Evolutionary conservation across 2,888 invertebrate genomes (phyloP).

Genomic region (Bellardia bayeri): DNA sequence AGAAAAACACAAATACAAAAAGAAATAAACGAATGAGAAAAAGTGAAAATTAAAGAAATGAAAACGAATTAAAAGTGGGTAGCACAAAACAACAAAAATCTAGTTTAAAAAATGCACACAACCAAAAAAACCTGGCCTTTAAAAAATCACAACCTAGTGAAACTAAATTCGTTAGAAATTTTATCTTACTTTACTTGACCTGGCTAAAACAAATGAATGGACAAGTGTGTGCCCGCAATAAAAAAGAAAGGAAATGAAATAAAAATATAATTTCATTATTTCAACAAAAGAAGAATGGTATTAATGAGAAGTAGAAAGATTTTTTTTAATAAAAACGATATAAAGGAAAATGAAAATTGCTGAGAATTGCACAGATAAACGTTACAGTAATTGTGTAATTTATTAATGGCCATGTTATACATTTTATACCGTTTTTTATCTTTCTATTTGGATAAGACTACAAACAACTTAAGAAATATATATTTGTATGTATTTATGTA

Average conservation of each 20-base stretch:
- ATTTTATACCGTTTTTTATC: slow-evolving; percentile 32
- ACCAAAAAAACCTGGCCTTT: not conserved
- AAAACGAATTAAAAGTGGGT: slow-evolving; percentile 14
- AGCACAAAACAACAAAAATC: not conserved
- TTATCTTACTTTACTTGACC: slow-evolving; percentile 41
- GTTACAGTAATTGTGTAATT: slow-evolving; percentile 69
- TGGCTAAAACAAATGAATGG: slow-evolving; percentile 40
- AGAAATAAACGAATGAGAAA: slow-evolving; percentile 24
- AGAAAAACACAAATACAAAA: slow-evolving; percentile 39
- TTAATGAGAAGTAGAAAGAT: slow-evolving; percentile 11
- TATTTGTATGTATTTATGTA: not conserved
- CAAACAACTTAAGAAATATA: not conserved
- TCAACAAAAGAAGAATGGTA: not conserved
- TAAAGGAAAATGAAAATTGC: slow-evolving; percentile 48
- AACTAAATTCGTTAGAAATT: slow-evolving; percentile 8
- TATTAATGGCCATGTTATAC: slow-evolving; percentile 64
- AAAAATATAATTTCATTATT: slow-evolving; percentile 48
- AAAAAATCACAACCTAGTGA: slow-evolving; percentile 24
- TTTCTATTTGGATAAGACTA: not conserved
- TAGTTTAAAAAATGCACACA: not conserved
- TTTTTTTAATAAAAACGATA: not conserved
- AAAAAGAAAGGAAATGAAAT: not conserved
- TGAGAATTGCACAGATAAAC: slow-evolving; percentile 69
- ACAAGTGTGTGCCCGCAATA: not conserved
- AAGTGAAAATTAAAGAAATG: slow-evolving; percentile 30